Percentiles rank a stretch among this genome's conserved stretches.
Conservation (phyloP, 2,888 invertebrate genomes). For the Penaeus monodon region DNA sequence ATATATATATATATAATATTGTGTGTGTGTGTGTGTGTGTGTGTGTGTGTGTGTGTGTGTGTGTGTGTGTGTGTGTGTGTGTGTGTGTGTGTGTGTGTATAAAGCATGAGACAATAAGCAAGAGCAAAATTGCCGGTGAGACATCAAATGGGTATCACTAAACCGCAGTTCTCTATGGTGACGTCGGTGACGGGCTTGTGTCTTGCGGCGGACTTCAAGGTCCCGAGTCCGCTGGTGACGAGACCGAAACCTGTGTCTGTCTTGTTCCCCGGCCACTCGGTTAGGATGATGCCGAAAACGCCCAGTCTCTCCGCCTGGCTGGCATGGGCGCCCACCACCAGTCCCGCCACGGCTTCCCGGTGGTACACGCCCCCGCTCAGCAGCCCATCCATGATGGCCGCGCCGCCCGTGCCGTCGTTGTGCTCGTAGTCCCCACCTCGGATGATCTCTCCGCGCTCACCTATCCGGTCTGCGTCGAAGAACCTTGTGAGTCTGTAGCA, state of each 20-base stretch:
- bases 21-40: too few species aligned
- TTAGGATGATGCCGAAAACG: conserved; percentile 44
- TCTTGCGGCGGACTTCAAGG: conserved; percentile 26
- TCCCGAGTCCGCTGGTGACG: conserved; percentile 42
- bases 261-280: conserved; percentile 31
- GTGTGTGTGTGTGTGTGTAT: not conserved
- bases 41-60: too few species aligned
- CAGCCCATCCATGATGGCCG: conserved; percentile 29
- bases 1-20: too few species aligned
- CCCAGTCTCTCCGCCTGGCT: conserved; percentile 31
- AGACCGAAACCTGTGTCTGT: conserved; percentile 47
- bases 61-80: too few species aligned
- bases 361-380: conserved; percentile 27
- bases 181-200: conserved; percentile 42
- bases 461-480: conserved; percentile 40
- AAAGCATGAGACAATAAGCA: too few species aligned
- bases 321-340: conserved; percentile 45
- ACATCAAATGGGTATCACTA: conserved; percentile 24
- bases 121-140: too few species aligned
- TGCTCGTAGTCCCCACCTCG: conserved; percentile 50
- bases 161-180: conserved; percentile 39
- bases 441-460: conserved; percentile 44
- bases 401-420: conserved; percentile 49
- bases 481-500: not conserved
- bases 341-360: conserved; percentile 36